Percentiles rank a stretch among this genome's conserved stretches.
These are phyloP conservation scores for Hylyphantes graminicola DNA, from an alignment of 1,140 invertebrate species.

Conservation along the genomic window DNA sequence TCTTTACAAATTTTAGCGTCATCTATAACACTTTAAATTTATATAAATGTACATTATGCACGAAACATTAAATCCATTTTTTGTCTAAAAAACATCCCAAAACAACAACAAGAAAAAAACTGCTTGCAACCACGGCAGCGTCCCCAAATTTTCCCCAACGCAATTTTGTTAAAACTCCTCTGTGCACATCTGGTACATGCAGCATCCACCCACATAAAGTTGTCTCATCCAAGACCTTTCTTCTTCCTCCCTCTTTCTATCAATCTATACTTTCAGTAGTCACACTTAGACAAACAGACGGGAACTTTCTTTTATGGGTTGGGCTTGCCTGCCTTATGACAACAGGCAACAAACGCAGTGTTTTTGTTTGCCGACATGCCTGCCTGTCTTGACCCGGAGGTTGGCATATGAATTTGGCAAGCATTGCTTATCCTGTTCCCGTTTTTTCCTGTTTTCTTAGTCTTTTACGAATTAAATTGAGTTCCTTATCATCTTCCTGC, in stretches of 20 bases:
- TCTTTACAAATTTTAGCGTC: too few species aligned
- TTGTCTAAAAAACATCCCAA: too few species aligned
- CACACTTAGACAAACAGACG: conserved; percentile 44
- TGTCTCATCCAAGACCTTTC: neutral
- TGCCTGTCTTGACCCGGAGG: conserved; percentile 28
- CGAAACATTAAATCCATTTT: too few species aligned
- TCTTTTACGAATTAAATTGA: conserved; percentile 23
- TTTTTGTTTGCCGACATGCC: conserved; percentile 47
- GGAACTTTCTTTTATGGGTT: conserved; percentile 38
- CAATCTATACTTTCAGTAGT: conserved; percentile 23
- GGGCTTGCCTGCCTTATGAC: conserved; percentile 20
- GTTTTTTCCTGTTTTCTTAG: neutral
- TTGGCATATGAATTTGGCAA: conserved; percentile 37
- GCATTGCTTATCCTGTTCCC: conserved; percentile 4
- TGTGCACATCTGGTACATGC: too few species aligned
- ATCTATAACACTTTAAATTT: too few species aligned
- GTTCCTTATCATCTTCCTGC: conserved; percentile 3
- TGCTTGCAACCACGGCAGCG: too few species aligned
- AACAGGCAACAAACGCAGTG: conserved; percentile 22
- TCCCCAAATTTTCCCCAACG: too few species aligned
- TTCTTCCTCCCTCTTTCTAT: neutral
- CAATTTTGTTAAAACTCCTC: too few species aligned
- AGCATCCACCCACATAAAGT: neutral
- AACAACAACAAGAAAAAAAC: too few species aligned
- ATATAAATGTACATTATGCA: too few species aligned